Base-by-base conservation (phyloP, 1,140 invertebrate genomes). In the Pygmarrhopalites habei region DNA sequence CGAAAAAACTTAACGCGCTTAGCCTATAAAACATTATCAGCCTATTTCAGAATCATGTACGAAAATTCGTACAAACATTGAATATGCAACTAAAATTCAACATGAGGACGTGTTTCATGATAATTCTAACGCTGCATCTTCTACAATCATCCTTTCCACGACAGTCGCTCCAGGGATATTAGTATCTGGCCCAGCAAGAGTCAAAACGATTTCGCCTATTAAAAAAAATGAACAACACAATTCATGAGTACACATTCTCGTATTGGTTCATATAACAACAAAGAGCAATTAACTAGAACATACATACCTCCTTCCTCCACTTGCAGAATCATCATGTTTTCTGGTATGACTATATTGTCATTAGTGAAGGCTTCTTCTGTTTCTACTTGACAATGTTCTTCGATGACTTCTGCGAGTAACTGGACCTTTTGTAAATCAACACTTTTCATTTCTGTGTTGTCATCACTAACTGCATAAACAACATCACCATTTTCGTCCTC, bases 261-360 rank as follows among this genome's bases (percentile, higher is more conserved):
- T n/a, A n/a, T n/a, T n/a, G n/a, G n/a, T n/a, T n/a, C 39, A 41
- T 12, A 41, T 12, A 12, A n/a, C 39, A 41, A 41, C 10, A 10
- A n/a, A 12, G 10, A 41, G 39, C 10, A 12, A 12, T 41, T 41
- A 10, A 41, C 39, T 10, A 41, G n/a, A n/a, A n/a, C n/a, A n/a
- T n/a, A n/a, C n/a, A n/a, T 46, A 49, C 51, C 47, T 39, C 47
- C 47, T 41, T 61, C 47, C 25, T 61, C 60, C 5, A 61, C 35
- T 43, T 55, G 47, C 19, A 61, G 17, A 21, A 61, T 52, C 47
- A 61, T 55, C 49, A 61, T 55, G 39, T 53, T 19, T 39, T 52
- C 47, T 25, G 49, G 47, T 7, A 61, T 51, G n/a, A 60, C 28
- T 3, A 60, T 26, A 17, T 51, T 51, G 19, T 60, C 58, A 7